Evolutionary conservation across 1,140 invertebrate species (phyloP).

Genomic region (Pseudomyrmex pallidus): DNA sequence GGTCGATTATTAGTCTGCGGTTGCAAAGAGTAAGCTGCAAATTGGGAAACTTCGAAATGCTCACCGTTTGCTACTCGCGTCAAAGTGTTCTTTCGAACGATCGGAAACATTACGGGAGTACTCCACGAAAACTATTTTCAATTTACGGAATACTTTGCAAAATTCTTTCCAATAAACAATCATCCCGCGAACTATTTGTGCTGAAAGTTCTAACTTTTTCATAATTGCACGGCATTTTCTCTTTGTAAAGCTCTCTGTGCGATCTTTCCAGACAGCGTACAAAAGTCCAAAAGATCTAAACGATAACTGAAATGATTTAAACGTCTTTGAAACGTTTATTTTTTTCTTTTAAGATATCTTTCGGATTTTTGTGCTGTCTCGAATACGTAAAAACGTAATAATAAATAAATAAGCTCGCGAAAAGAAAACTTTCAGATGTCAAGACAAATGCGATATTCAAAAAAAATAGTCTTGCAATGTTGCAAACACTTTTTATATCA

Average conservation of each 20-base stretch:
- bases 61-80: neutral
- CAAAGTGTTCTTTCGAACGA: constrained; percentile 28
- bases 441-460: too few relatives aligned
- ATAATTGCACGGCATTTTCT: neutral
- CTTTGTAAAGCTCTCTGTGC: neutral
- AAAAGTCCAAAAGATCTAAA: too few relatives aligned
- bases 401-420: too few relatives aligned
- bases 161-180: neutral
- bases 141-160: neutral
- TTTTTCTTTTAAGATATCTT: neutral
- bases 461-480: too few relatives aligned
- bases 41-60: constrained; percentile 42
- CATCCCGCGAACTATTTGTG: neutral
- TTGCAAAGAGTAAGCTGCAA: constrained; percentile 27
- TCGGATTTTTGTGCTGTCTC: neutral
- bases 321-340: too few relatives aligned
- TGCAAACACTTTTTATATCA: too few relatives aligned
- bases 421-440: too few relatives aligned
- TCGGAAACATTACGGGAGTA: constrained; percentile 4
- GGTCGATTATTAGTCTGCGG: neutral
- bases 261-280: too few relatives aligned
- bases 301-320: too few relatives aligned
- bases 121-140: neutral
- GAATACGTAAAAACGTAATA: neutral
- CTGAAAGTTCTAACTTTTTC: neutral